phyloP scores from a whole-genome alignment of 2,888 invertebrate genomes.

The Auanema freiburgensis region DNA sequence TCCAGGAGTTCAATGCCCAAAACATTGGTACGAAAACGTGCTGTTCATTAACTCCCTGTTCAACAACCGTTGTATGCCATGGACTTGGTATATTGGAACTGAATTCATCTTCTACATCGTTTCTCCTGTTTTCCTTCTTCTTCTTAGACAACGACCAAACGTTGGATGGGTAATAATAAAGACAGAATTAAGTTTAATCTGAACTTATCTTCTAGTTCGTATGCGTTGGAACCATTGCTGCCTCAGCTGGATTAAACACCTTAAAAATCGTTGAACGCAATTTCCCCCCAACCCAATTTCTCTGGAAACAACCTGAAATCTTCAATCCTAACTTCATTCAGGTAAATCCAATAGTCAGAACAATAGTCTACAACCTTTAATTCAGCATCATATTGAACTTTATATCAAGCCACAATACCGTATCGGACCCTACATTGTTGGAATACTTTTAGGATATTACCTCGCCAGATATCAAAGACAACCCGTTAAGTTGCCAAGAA shows the following conservation, averaged over 20 bases:
- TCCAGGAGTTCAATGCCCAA: slow-evolving; percentile 62
- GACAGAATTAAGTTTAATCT: not conserved
- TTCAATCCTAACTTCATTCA: slow-evolving; percentile 63
- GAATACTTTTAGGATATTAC: slow-evolving; percentile 60
- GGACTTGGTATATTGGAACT: slow-evolving; percentile 65
- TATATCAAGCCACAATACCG: slow-evolving; percentile 63
- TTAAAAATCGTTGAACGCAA: slow-evolving; percentile 55
- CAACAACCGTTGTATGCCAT: slow-evolving; percentile 63
- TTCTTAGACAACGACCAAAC: slow-evolving; percentile 49
- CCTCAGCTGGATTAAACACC: slow-evolving; percentile 51
- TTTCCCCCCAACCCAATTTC: slow-evolving; percentile 62
- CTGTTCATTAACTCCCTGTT: slow-evolving; percentile 51
- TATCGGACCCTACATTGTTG: slow-evolving; percentile 59
- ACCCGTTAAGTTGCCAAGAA: slow-evolving; percentile 32
- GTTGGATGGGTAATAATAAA: slow-evolving; percentile 40
- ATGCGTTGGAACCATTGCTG: slow-evolving; percentile 36
- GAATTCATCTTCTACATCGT: slow-evolving; percentile 64
- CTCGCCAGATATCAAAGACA: slow-evolving; percentile 49
- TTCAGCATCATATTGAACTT: slow-evolving; percentile 60
- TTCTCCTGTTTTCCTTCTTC: slow-evolving; percentile 61
- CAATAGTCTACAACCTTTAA: not conserved
- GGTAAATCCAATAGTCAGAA: slow-evolving; percentile 15
- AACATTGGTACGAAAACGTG: slow-evolving; percentile 58
- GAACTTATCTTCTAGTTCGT: slow-evolving; percentile 29
- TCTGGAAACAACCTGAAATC: slow-evolving; percentile 63